These are phyloP conservation scores for Sitophilus oryzae DNA, from an alignment of 1,140 invertebrate species.

Conservation along the genomic window DNA sequence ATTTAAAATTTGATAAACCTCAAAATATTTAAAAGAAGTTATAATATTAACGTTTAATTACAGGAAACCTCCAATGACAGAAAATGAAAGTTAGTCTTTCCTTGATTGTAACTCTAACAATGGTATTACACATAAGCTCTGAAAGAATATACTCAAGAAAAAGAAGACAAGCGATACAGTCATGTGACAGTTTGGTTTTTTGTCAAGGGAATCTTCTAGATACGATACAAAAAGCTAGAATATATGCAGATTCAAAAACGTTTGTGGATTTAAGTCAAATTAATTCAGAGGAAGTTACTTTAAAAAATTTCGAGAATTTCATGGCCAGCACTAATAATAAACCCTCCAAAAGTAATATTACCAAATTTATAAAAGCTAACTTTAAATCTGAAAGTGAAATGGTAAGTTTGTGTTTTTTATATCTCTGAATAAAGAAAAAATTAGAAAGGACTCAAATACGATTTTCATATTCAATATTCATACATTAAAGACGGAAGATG, in stretches of 20 bases:
- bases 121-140: background rate
- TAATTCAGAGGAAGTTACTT: constrained; percentile 53
- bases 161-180: constrained; percentile 5
- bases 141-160: too few species aligned
- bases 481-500: too few species aligned
- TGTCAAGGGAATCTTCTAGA: constrained; percentile 71
- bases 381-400: constrained; percentile 35
- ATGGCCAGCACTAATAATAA: constrained; percentile 54
- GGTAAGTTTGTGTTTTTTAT: constrained; percentile 4
- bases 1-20: too few species aligned
- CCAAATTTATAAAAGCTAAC: constrained; percentile 52
- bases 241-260: constrained; percentile 77
- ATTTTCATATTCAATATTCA: too few species aligned
- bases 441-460: too few species aligned
- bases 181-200: constrained; percentile 59
- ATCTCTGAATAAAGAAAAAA: too few species aligned
- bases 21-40: too few species aligned
- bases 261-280: constrained; percentile 82
- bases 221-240: constrained; percentile 63
- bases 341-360: constrained; percentile 51
- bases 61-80: too few species aligned
- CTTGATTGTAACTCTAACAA: background rate
- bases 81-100: background rate
- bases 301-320: constrained; percentile 56
- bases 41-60: too few species aligned